phyloP scores from a whole-genome alignment of 2,797 vertebrate genomes.

The Gymnoscopelus braueri region DNA sequence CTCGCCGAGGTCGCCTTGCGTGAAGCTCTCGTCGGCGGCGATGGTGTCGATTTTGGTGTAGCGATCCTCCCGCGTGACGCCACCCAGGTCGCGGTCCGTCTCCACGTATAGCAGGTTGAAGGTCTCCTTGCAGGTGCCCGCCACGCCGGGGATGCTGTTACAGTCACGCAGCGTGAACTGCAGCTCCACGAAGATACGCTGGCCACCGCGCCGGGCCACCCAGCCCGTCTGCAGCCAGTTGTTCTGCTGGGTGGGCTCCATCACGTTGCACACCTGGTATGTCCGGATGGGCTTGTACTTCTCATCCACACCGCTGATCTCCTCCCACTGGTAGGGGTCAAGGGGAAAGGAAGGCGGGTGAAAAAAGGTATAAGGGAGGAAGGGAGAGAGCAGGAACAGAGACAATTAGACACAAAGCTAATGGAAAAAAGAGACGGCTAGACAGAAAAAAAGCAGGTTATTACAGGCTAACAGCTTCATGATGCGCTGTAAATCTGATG shows the following conservation, averaged over 20 bases:
- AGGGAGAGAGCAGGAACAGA: neutral
- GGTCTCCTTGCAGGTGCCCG: conserved; percentile 94
- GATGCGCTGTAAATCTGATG: conserved; percentile 25
- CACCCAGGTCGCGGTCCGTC: conserved; percentile 86
- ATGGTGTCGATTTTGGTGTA: conserved; percentile 96
- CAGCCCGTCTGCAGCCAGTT: conserved; percentile 97
- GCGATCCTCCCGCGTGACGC: conserved; percentile 79
- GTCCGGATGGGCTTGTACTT: conserved; percentile 93
- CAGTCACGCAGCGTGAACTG: conserved; percentile 97
- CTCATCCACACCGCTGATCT: conserved; percentile 96
- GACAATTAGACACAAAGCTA: conserved; percentile 9
- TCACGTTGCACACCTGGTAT: conserved; percentile 96
- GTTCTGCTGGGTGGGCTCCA: conserved; percentile 97
- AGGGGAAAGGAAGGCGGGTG: neutral
- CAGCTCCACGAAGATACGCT: conserved; percentile 95
- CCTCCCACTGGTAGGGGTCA: conserved; percentile 88
- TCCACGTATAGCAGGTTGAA: conserved; percentile 94
- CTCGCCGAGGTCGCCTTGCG: conserved; percentile 93
- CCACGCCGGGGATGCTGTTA: conserved; percentile 95
- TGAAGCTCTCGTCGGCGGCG: conserved; percentile 96
- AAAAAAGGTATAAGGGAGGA: neutral
- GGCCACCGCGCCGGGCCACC: conserved; percentile 88
- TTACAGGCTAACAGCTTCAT: conserved; percentile 17
- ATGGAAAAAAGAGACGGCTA: conserved; percentile 1
- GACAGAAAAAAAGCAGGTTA: conserved; percentile 1